Evolutionary conservation across 2,113 vertebrate genomes (phyloP), one percentile per base, ranked within the genome.

Genomic region (Procapra przewalskii): DNA sequence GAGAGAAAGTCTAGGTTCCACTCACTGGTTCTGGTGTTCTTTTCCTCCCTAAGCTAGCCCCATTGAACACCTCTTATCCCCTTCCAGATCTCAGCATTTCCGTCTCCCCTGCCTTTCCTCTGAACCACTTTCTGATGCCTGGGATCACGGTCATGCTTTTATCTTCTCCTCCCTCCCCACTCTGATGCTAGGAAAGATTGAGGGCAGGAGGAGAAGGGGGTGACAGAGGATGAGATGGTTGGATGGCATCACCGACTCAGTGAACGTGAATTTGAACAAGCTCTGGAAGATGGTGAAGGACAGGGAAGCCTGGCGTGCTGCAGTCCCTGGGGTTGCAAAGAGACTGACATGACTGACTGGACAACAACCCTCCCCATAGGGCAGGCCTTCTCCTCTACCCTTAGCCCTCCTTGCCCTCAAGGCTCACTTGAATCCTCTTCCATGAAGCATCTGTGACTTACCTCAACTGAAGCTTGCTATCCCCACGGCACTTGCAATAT

Each of bases 11-110:
- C 88, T 96, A 98, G 98, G 97, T 87, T 94, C 97, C 52, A 91
- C 97, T 96, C 96, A 96, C 85, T 94, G 90, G 96, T 98, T 98
- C 96, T 97, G 95, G 62, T 97, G 59, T 96, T 96, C 75, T 97
- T 98, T 98, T 96, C 97, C 33, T 97, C 91, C 19, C 40, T 33
- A 36, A 71, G 54, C 21, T 17, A 84, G 48, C 19, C 33, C 31
- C 19, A 21, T 4, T 64, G 55, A 59, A 52, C 14, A 40, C 23
- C 48, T 55, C 2, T 57, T 79, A 45, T 6, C 40, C 15, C 2
- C 14, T 19, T 54, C 50, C 12, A 36, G 50, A 75, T 97, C 54
- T 93, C 77, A 89, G 6, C 54, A 85, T 50, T 96, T 97, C 27
- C 13, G 3, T 59, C 71, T 60, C 29, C 33, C 21, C 5, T 40